Conservation (phyloP, 2,113 vertebrate genomes). For the Artemisiospiza belli region DNA sequence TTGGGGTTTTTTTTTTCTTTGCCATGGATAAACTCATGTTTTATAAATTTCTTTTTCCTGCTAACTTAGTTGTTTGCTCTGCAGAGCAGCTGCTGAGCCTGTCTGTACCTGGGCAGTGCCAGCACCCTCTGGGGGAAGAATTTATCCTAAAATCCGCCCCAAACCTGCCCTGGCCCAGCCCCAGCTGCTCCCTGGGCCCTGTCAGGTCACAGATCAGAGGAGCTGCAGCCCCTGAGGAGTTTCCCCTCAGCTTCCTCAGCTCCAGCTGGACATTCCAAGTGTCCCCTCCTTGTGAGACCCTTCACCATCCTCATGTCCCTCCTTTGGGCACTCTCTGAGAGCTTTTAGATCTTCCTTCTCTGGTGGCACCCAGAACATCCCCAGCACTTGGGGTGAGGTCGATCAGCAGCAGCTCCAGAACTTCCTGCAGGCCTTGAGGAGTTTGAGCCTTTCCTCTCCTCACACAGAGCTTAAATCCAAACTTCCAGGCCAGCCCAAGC, state of each 20-base stretch:
- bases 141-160: accelerated
- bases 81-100: background rate
- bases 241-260: background rate
- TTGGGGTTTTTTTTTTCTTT: background rate
- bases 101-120: too few relatives aligned
- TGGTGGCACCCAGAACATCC: background rate
- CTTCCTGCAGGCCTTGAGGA: background rate
- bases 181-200: background rate
- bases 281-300: background rate
- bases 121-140: background rate
- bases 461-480: background rate
- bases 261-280: background rate
- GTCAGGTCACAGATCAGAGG: background rate
- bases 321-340: background rate
- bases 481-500: background rate
- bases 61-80: background rate
- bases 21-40: background rate
- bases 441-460: background rate
- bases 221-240: background rate
- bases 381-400: accelerated
- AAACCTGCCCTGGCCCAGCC: background rate
- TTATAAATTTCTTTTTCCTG: background rate
- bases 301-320: background rate
- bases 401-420: background rate
- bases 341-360: background rate